A percentile compares a stretch with the other conserved stretches of the same genome.
These are phyloP conservation scores for Notamacropus eugenii DNA, from an alignment of 2,797 vertebrate genomes.

Conservation along the genomic window DNA sequence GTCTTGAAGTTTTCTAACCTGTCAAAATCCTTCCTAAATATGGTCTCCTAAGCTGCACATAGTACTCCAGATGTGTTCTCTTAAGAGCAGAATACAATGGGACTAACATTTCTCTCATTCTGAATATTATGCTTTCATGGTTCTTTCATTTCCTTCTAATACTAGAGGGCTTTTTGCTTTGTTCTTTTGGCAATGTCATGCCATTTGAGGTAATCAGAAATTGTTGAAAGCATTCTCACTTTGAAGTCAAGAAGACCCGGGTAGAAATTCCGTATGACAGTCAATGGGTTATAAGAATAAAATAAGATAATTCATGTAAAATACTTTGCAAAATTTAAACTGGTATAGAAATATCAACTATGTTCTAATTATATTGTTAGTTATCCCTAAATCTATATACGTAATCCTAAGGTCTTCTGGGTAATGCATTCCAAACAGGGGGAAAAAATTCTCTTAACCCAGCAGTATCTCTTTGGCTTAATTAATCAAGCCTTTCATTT, in stretches of 20 bases:
- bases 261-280: not conserved
- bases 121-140: not conserved
- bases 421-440: conserved; percentile 34
- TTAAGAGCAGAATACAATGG: not conserved
- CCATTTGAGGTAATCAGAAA: not conserved
- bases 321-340: not conserved
- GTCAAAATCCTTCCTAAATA: not conserved
- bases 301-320: not conserved
- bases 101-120: not conserved
- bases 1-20: not conserved
- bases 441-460: conserved; percentile 45
- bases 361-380: not conserved
- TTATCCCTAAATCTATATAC: not conserved
- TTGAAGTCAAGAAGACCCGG: not conserved
- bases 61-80: not conserved
- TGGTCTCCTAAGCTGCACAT: not conserved
- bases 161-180: not conserved
- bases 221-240: not conserved
- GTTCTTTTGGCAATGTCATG: not conserved
- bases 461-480: conserved; percentile 60
- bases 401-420: conserved; percentile 37
- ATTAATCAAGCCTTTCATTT: conserved; percentile 72
- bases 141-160: not conserved
- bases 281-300: not conserved
- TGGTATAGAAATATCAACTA: not conserved